These are phyloP conservation scores for Drosophila neotestacea DNA, from an alignment of 2,888 invertebrate species.

Conservation along the genomic window DNA sequence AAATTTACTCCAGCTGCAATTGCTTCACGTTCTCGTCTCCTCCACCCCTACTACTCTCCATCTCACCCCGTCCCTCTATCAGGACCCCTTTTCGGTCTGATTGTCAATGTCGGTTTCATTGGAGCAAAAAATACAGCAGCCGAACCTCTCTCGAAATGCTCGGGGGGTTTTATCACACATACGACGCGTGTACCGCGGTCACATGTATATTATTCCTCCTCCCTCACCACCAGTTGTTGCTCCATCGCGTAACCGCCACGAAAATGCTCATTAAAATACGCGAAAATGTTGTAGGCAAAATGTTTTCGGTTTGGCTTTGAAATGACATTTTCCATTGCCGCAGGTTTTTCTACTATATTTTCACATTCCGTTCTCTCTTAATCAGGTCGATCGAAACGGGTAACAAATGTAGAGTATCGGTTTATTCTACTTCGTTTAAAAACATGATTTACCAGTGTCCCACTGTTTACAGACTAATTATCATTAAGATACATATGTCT, in stretches of 20 bases:
- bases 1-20: slow-evolving; percentile 40
- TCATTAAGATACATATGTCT: no score
- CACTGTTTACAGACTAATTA: neutral
- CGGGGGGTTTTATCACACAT: slow-evolving; percentile 68
- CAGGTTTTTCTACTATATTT: slow-evolving; percentile 23
- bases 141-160: slow-evolving; percentile 54
- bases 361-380: slow-evolving; percentile 2
- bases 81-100: slow-evolving; percentile 20
- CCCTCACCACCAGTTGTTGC: neutral
- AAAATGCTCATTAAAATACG: slow-evolving; percentile 74
- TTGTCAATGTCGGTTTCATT: slow-evolving; percentile 39
- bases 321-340: slow-evolving; percentile 60
- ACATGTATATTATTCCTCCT: slow-evolving; percentile 56
- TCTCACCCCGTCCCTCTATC: neutral
- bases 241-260: slow-evolving; percentile 16
- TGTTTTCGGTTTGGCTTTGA: slow-evolving; percentile 66
- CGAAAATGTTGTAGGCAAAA: slow-evolving; percentile 67
- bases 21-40: slow-evolving; percentile 14
- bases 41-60: neutral
- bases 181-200: slow-evolving; percentile 58
- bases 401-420: slow-evolving; percentile 1
- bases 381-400: neutral
- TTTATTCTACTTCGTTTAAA: neutral
- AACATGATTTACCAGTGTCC: neutral
- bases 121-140: slow-evolving; percentile 33